Conservation (phyloP, 2,888 invertebrate genomes). For the Carcina quercana region DNA sequence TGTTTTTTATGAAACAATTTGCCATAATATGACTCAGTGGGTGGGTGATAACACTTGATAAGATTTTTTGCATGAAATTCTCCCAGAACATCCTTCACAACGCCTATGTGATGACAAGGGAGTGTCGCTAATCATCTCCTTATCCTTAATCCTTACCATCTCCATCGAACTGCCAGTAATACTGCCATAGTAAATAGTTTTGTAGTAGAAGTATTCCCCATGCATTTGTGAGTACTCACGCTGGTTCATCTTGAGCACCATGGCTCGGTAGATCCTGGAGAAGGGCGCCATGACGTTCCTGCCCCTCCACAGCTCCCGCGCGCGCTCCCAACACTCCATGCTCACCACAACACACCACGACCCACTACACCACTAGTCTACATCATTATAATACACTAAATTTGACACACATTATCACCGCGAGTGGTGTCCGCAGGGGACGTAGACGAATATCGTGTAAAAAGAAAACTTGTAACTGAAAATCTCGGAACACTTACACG, state of each 20-base stretch:
- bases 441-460: slow-evolving; percentile 15
- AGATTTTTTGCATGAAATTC: too few species aligned
- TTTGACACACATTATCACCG: slow-evolving; percentile 72
- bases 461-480: not conserved
- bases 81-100: too few species aligned
- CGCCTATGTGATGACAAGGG: too few species aligned
- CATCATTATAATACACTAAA: slow-evolving; percentile 52
- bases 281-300: slow-evolving; percentile 58
- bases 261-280: slow-evolving; percentile 57
- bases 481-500: slow-evolving; percentile 4
- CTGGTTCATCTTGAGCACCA: slow-evolving; percentile 67
- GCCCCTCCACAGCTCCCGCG: slow-evolving; percentile 31
- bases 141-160: too few species aligned
- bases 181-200: too few species aligned
- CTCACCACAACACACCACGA: slow-evolving; percentile 21
- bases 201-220: too few species aligned
- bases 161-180: too few species aligned
- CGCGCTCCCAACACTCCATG: slow-evolving; percentile 14
- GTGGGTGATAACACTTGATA: too few species aligned
- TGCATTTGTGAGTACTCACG: slow-evolving; percentile 47
- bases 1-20: too few species aligned
- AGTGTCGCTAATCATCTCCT: too few species aligned
- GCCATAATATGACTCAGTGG: too few species aligned
- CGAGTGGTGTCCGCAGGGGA: too few species aligned
- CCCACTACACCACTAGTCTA: slow-evolving; percentile 39